Evolutionary conservation across 2,888 invertebrate genomes (phyloP), one percentile per base, ranked within the genome.

Genomic region (Hermaeophaga mercurialis): DNA sequence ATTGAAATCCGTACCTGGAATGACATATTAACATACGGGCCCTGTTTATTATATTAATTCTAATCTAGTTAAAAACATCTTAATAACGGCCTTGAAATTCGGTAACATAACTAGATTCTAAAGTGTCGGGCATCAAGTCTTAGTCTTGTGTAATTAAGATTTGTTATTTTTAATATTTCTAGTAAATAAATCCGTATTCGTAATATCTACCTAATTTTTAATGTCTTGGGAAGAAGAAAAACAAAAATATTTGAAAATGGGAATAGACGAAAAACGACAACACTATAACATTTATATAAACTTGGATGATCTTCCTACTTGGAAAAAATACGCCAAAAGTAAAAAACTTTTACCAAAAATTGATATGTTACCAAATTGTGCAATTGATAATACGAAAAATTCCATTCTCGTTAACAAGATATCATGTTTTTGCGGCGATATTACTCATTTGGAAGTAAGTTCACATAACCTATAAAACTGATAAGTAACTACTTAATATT

Each of bases 351-450:
- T 67, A 68, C 78, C 61, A 73, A 76, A 63, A 74, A 77, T 55
- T 64, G 78, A 28, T n/a, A 38, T 61, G 26, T 58, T 72, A 41
- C 47, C 66, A 2, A 75, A 74, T 11, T 66, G 71, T 7, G 76
- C 76, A 48, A 81, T 82, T 22, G 70, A 83, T 61, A 38, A 64
- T 0, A 62, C 71, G 1, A 73, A 76, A 60, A 82, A 84, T 68
- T 72, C 72, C 26, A 63, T 66, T 0, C 67, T 88, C n/a, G 76
- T 80, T 3, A 76, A 82, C n/a, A 87, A 84, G 73, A 80, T 89
- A 38, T 85, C 86, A 5, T 76, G 88, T 56, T 90, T 84, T 80
- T 79, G 79, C 71, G 94, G 93, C 1, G 93, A 94, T 73, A 94
- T 96, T 17, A 94, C 94, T 0, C 81, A 82, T 46, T 78, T 96